phyloP scores from a whole-genome alignment of 1,140 invertebrate species.

The Ceratina calcarata region DNA sequence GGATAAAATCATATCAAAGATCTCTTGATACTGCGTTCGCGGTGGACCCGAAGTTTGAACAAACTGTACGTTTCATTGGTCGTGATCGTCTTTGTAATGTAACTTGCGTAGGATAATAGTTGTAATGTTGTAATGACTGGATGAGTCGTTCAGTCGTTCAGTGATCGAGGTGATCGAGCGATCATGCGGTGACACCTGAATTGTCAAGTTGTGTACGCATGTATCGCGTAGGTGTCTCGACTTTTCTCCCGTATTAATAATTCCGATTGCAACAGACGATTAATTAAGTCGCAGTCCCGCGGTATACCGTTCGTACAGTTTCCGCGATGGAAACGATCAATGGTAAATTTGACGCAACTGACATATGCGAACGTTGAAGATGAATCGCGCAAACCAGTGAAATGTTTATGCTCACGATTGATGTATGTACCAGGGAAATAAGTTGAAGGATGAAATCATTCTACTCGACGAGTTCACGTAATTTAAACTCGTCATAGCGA shows the following conservation, averaged over 20 bases:
- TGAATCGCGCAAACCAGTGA: slow-evolving; percentile 9
- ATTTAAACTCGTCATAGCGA: slow-evolving; percentile 43
- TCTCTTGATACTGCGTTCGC: too few species aligned
- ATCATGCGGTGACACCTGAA: slow-evolving; percentile 36
- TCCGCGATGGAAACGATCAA: slow-evolving; percentile 4
- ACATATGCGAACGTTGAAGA: slow-evolving; percentile 29
- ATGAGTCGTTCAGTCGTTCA: too few species aligned
- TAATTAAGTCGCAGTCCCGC: neutral
- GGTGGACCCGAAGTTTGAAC: too few species aligned
- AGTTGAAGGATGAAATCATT: slow-evolving; percentile 42
- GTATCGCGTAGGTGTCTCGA: slow-evolving; percentile 12
- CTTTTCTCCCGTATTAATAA: neutral
- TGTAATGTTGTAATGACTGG: too few species aligned
- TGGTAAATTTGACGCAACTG: slow-evolving; percentile 5
- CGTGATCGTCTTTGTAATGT: too few species aligned
- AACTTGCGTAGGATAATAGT: too few species aligned
- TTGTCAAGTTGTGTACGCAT: slow-evolving; percentile 29
- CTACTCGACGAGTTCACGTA: slow-evolving; percentile 52
- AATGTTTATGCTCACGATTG: slow-evolving; percentile 34
- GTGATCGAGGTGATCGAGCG: slow-evolving; percentile 3
- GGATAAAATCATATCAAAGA: too few species aligned
- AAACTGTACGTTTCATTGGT: too few species aligned
- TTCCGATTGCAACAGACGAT: neutral
- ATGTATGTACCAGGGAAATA: slow-evolving; percentile 53
- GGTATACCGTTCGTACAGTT: neutral